Conservation (phyloP, 2,888 invertebrate genomes). For the Neria commutata region DNA sequence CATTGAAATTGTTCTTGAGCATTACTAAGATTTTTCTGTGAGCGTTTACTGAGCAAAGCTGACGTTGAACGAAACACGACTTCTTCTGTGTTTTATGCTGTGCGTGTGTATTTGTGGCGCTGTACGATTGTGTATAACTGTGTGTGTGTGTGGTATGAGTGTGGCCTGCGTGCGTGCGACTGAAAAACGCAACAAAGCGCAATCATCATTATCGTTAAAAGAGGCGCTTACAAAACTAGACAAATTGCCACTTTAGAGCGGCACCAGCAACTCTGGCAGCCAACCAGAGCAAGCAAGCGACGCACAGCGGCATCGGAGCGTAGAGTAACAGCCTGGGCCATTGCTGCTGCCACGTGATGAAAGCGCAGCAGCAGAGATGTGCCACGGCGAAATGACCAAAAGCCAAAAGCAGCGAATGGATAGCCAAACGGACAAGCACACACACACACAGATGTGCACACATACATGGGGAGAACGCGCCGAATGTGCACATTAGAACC, state of each 20-base stretch:
- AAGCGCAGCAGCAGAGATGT: background rate
- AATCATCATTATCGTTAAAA: slow-evolving; percentile 53
- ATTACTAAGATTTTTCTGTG: no score
- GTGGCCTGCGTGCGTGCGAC: slow-evolving; percentile 29
- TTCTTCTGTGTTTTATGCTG: no score
- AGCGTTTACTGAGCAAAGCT: no score
- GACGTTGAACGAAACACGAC: no score
- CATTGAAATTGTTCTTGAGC: no score
- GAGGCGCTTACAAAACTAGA: slow-evolving; percentile 53
- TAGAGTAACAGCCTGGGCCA: no score
- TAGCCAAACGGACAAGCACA: slow-evolving; percentile 24
- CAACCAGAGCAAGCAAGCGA: slow-evolving; percentile 18
- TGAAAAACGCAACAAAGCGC: slow-evolving; percentile 53
- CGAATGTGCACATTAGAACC: slow-evolving; percentile 51
- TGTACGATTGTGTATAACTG: background rate
- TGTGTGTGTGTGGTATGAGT: slow-evolving; percentile 27
- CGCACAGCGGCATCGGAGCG: slow-evolving; percentile 30
- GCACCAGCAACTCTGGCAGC: slow-evolving; percentile 18
- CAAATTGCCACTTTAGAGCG: slow-evolving; percentile 52
- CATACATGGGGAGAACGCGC: slow-evolving; percentile 27
- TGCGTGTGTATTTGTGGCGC: no score
- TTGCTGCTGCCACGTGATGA: background rate
- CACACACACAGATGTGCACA: slow-evolving; percentile 21
- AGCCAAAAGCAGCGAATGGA: slow-evolving; percentile 43
- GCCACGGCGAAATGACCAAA: slow-evolving; percentile 39